Evolutionary conservation across 2,888 invertebrate species (phyloP).

Genomic region (Tenthredo mesomela): DNA sequence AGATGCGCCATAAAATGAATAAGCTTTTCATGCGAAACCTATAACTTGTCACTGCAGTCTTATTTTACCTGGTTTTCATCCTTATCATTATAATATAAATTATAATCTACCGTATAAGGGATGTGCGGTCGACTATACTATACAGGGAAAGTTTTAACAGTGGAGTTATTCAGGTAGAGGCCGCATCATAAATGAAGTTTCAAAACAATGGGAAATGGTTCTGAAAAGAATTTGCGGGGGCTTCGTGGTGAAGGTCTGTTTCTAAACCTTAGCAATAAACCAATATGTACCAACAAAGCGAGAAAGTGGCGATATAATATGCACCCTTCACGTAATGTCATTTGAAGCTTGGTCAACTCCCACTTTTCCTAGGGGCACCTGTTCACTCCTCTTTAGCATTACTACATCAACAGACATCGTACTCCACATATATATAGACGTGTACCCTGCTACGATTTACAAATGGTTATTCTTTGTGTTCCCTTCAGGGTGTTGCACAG

Average conservation of each 20-base stretch:
- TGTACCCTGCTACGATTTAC: conserved; percentile 20
- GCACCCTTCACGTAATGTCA: conserved; percentile 64
- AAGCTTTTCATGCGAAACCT: neutral
- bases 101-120: conserved; percentile 13
- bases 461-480: conserved; percentile 45
- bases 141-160: neutral
- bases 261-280: conserved; percentile 26
- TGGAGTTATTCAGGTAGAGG: neutral
- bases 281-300: conserved; percentile 53
- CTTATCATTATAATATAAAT: neutral
- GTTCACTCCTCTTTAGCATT: conserved; percentile 44
- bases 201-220: conserved; percentile 11
- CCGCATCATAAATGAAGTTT: conserved; percentile 1
- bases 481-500: conserved; percentile 20
- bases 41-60: neutral
- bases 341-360: conserved; percentile 32
- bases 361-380: conserved; percentile 34
- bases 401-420: conserved; percentile 22
- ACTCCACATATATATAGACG: neutral
- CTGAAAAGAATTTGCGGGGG: conserved; percentile 17
- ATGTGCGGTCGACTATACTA: neutral
- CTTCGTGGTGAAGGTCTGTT: neutral
- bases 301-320: conserved; percentile 74
- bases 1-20: neutral
- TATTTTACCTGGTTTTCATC: neutral